Conservation (phyloP, 2,113 vertebrate genomes). For the Dromiciops gliroides region DNA sequence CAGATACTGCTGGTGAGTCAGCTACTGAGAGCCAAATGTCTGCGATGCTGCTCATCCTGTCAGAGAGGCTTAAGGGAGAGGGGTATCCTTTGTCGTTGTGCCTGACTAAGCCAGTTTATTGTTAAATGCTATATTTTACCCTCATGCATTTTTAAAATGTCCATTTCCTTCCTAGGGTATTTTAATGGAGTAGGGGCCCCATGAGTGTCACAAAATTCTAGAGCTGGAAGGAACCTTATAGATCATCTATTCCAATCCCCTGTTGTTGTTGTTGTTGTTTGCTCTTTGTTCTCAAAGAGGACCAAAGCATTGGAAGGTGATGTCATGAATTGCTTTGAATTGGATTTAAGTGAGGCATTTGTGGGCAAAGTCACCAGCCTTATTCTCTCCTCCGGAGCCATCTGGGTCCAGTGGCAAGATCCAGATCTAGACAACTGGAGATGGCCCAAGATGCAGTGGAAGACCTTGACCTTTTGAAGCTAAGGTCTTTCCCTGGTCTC, state of each 20-base stretch:
- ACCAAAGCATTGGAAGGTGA: no score
- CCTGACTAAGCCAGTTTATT: neutral
- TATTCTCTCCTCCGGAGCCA: no score
- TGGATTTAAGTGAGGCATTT: no score
- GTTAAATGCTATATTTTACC: neutral
- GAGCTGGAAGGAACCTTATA: neutral
- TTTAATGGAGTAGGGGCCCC: neutral
- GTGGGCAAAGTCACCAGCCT: no score
- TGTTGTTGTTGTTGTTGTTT: no score
- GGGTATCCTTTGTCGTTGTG: neutral
- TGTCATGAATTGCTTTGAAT: no score
- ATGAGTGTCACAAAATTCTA: neutral
- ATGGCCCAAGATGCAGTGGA: no score
- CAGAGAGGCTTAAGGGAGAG: neutral
- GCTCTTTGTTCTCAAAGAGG: no score
- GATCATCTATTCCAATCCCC: neutral
- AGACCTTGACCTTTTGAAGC: no score
- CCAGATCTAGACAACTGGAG: no score
- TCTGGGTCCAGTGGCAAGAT: no score
- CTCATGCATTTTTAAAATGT: neutral
- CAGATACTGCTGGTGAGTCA: neutral
- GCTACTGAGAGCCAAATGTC: neutral
- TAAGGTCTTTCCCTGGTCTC: no score
- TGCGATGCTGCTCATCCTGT: neutral
- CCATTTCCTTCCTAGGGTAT: neutral